These are phyloP conservation scores for Puntigrus tetrazona DNA, from an alignment of 2,113 vertebrate genomes.

Conservation along the genomic window DNA sequence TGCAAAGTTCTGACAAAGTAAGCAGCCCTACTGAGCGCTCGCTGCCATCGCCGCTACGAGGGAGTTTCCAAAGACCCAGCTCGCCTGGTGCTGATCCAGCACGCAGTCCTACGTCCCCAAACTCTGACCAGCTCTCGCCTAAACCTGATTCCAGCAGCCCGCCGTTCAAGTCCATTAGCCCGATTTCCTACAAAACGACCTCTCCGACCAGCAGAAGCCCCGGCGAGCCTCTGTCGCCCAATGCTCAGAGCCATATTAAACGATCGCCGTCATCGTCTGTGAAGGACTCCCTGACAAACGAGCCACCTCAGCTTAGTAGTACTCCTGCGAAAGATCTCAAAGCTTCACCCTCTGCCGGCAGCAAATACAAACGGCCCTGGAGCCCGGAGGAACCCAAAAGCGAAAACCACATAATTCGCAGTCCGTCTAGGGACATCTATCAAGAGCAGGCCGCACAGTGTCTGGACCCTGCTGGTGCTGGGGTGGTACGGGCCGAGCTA, in stretches of 20 bases:
- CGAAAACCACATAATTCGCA: slow-evolving; percentile 49
- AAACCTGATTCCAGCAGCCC: slow-evolving; percentile 40
- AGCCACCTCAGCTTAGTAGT: slow-evolving; percentile 61
- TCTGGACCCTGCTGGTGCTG: slow-evolving; percentile 59
- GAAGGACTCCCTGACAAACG: slow-evolving; percentile 57
- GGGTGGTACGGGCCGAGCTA: slow-evolving; percentile 76
- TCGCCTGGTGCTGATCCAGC: slow-evolving; percentile 50
- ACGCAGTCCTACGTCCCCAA: slow-evolving; percentile 57
- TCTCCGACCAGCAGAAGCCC: slow-evolving; percentile 44
- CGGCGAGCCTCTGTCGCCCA: slow-evolving; percentile 57
- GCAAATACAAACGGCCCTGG: slow-evolving; percentile 59
- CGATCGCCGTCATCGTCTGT: slow-evolving; percentile 60
- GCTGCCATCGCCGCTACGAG: slow-evolving; percentile 60
- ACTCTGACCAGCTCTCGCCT: slow-evolving; percentile 49
- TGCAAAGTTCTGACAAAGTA: slow-evolving; percentile 59
- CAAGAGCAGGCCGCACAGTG: slow-evolving; percentile 49
- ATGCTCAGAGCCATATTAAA: slow-evolving; percentile 58
- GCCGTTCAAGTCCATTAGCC: slow-evolving; percentile 55
- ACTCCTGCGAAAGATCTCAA: slow-evolving; percentile 61
- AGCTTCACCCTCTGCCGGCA: slow-evolving; percentile 40
- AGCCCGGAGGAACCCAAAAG: slow-evolving; percentile 56
- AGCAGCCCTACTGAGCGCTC: slow-evolving; percentile 58
- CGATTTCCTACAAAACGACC: slow-evolving; percentile 40
- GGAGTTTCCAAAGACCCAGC: slow-evolving; percentile 59
- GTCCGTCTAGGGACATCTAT: slow-evolving; percentile 54